Conservation (phyloP, 2,113 vertebrate species). For the Poeciliopsis retropinna region DNA sequence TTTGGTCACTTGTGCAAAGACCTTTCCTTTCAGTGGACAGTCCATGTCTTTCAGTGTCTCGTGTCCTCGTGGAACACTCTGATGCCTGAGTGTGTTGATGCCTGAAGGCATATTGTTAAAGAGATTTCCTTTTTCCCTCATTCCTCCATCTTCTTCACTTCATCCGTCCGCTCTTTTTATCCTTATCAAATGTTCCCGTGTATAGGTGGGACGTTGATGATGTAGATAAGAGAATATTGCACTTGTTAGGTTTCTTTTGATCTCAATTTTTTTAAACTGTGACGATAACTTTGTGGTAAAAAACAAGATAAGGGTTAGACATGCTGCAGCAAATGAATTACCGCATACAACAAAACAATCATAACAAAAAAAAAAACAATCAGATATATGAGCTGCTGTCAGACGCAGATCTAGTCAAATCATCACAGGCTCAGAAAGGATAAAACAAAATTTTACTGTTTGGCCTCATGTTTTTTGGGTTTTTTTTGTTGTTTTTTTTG, state of each 20-base stretch:
- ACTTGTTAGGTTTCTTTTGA: constrained; percentile 73
- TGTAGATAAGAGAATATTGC: constrained; percentile 77
- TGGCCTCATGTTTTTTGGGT: constrained; percentile 26
- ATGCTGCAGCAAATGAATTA: constrained; percentile 66
- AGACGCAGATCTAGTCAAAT: constrained; percentile 50
- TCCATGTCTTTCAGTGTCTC: constrained; percentile 63
- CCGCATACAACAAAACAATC: constrained; percentile 14
- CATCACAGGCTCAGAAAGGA: constrained; percentile 50
- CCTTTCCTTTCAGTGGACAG: constrained; percentile 65
- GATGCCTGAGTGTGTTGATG: constrained; percentile 63
- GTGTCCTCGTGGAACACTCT: constrained; percentile 66
- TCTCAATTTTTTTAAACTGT: constrained; percentile 66
- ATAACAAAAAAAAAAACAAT: constrained; percentile 40
- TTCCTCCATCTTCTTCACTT: constrained; percentile 17
- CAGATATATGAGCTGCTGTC: constrained; percentile 56
- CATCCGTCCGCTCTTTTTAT: constrained; percentile 7
- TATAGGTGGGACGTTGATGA: constrained; percentile 72
- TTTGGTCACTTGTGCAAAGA: constrained; percentile 65
- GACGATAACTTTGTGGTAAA: constrained; percentile 68
- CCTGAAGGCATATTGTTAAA: constrained; percentile 63
- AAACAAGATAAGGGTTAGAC: constrained; percentile 65
- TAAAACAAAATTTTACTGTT: constrained; percentile 48
- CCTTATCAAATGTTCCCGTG: constrained; percentile 65
- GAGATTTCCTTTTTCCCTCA: constrained; percentile 48
- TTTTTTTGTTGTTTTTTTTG: background rate